These are phyloP conservation scores for Grammomys surdaster DNA, from an alignment of 2,113 vertebrate genomes.

Conservation along the genomic window DNA sequence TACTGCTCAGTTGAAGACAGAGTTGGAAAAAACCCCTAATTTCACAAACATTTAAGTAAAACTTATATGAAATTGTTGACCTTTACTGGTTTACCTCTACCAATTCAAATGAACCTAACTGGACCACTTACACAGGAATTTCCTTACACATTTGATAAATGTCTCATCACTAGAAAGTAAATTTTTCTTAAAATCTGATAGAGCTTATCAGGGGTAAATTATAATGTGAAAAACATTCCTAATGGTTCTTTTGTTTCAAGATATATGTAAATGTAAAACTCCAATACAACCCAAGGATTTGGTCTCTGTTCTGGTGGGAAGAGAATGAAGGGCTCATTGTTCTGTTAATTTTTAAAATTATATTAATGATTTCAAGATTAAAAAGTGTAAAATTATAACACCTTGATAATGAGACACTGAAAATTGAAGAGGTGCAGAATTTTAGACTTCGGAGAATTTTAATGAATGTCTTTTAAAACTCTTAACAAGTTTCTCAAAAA, in stretches of 20 bases:
- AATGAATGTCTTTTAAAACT: not conserved
- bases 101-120: not conserved
- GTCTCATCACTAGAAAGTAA: conserved; percentile 32
- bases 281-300: not conserved
- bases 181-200: not conserved
- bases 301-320: not conserved
- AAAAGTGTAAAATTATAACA: conserved; percentile 12
- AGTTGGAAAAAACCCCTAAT: not conserved
- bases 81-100: not conserved
- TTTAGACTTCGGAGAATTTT: conserved; percentile 7
- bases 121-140: not conserved
- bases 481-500: not conserved
- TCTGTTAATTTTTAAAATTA: not conserved
- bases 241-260: not conserved
- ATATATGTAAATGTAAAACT: conserved; percentile 21
- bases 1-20: not conserved
- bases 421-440: not conserved
- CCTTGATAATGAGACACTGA: not conserved
- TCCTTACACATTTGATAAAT: not conserved
- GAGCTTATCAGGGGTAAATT: not conserved
- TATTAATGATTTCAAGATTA: not conserved
- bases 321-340: not conserved
- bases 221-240: not conserved
- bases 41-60: conserved; percentile 3
- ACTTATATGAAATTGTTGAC: not conserved